Percentiles rank a stretch among this genome's conserved stretches.
Conservation (phyloP, 2,113 vertebrate species). For the Otus sunia region DNA sequence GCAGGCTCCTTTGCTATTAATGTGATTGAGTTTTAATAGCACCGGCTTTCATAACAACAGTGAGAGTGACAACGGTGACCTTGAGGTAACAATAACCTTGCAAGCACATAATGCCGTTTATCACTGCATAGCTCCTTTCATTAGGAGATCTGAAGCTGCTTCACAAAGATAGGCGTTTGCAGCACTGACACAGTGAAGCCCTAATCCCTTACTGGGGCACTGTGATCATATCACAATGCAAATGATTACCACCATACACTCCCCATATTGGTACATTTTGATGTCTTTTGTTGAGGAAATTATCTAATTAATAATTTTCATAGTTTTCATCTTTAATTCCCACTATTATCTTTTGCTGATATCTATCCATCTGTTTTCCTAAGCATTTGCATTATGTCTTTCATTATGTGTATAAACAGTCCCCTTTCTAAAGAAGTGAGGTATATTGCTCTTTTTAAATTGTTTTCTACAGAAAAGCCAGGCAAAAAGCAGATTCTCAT, state of each 20-base stretch:
- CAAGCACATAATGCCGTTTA: slow-evolving; percentile 18
- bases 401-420: background rate
- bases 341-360: background rate
- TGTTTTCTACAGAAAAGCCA: background rate
- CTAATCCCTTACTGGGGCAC: slow-evolving; percentile 25
- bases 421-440: background rate
- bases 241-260: background rate
- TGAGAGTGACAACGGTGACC: background rate
- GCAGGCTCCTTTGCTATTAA: background rate
- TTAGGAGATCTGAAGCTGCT: slow-evolving; percentile 44
- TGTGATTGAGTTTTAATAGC: slow-evolving; percentile 5
- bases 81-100: slow-evolving; percentile 50
- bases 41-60: background rate
- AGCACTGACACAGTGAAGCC: background rate
- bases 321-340: slow-evolving; percentile 35
- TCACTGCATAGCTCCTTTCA: slow-evolving; percentile 24
- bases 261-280: background rate
- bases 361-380: slow-evolving; percentile 26
- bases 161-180: slow-evolving; percentile 12
- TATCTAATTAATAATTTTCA: slow-evolving; percentile 44
- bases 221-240: background rate
- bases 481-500: background rate
- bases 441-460: background rate
- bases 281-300: slow-evolving; percentile 39
- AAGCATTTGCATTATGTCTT: background rate